Conservation (phyloP, 2,113 vertebrate species). For the Tamias sibiricus region DNA sequence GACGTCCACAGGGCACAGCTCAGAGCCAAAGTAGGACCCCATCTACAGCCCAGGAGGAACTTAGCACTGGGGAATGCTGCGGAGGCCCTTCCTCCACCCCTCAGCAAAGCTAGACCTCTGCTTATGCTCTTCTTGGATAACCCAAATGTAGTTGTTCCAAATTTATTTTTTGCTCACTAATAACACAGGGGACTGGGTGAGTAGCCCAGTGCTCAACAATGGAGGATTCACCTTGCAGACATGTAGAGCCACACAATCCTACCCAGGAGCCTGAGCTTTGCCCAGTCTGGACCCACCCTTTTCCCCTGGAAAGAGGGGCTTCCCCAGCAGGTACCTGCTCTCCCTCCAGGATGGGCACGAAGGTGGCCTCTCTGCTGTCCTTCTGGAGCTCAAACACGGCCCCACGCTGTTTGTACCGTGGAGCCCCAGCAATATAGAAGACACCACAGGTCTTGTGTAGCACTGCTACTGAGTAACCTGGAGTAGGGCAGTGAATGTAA, state of each 20-base stretch:
- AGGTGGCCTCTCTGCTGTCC: background rate
- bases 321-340: conserved; percentile 85
- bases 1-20: conserved; percentile 87
- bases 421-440: conserved; percentile 86
- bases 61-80: background rate
- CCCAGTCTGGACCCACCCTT: background rate
- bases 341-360: conserved; percentile 81
- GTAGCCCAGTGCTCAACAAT: fast-evolving
- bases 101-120: background rate
- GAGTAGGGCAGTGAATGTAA: background rate
- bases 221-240: background rate
- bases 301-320: background rate
- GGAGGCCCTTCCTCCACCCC: background rate
- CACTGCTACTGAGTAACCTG: conserved; percentile 87
- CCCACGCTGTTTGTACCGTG: conserved; percentile 84
- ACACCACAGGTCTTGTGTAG: conserved; percentile 23
- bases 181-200: background rate
- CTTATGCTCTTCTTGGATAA: background rate
- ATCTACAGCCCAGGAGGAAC: conserved; percentile 82
- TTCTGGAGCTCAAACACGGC: conserved; percentile 85
- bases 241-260: no score
- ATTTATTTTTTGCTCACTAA: background rate
- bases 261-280: background rate
- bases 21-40: conserved; percentile 90
- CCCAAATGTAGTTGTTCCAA: background rate